Conservation (phyloP, 2,113 vertebrate genomes). For the Bubo blakistoni region DNA sequence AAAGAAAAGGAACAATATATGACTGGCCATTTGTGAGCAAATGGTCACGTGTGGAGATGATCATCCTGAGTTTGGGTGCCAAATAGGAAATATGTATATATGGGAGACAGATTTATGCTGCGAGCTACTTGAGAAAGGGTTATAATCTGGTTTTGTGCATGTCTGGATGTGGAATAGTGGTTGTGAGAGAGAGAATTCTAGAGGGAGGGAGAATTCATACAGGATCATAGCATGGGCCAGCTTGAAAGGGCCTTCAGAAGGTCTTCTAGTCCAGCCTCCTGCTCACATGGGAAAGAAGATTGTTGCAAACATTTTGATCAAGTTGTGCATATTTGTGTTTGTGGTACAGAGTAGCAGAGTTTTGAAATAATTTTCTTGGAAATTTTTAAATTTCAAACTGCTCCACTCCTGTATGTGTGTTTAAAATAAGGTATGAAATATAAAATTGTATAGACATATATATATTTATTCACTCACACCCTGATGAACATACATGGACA, state of each 20-base stretch:
- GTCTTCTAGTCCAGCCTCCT: neutral
- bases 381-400: neutral
- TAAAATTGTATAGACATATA: neutral
- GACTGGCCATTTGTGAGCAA: neutral
- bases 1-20: neutral
- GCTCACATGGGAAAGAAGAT: neutral
- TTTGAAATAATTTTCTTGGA: neutral
- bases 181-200: neutral
- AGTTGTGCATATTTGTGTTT: neutral
- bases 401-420: neutral
- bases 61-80: neutral
- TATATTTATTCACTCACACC: neutral
- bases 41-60: neutral
- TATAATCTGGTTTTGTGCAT: neutral
- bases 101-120: neutral
- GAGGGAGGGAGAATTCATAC: neutral
- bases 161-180: neutral
- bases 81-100: neutral
- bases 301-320: neutral
- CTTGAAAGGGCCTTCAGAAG: neutral
- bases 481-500: neutral
- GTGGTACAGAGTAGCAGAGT: neutral
- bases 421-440: neutral
- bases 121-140: neutral
- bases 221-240: neutral